These are phyloP conservation scores for Cerceris ruficornis DNA, from an alignment of 2,888 invertebrate species.

Conservation along the genomic window DNA sequence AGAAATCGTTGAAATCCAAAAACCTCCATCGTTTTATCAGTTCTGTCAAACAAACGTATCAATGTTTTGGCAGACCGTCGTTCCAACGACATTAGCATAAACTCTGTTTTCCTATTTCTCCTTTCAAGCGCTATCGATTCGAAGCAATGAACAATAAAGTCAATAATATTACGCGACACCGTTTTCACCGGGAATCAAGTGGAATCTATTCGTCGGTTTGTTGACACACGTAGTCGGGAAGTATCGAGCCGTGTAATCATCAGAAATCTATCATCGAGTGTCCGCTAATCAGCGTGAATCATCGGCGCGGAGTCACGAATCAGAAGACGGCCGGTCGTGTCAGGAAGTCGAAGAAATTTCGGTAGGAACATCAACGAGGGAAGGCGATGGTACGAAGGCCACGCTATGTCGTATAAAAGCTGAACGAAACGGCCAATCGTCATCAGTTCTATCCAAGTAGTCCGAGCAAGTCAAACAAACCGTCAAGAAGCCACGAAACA, in stretches of 20 bases:
- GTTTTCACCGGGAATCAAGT: too few relatives aligned
- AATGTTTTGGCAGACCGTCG: too few relatives aligned
- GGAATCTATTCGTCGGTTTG: background rate
- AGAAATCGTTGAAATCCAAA: too few relatives aligned
- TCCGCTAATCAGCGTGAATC: conserved; percentile 26
- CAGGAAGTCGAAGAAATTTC: conserved; percentile 15
- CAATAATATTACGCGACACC: too few relatives aligned
- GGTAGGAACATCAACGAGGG: conserved; percentile 8
- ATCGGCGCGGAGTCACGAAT: conserved; percentile 1
- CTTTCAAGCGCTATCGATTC: too few relatives aligned
- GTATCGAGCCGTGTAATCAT: background rate
- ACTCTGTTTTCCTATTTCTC: too few relatives aligned
- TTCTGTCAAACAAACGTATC: too few relatives aligned
- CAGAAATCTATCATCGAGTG: background rate
- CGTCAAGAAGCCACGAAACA: conserved; percentile 19
- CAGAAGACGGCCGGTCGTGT: conserved; percentile 2
- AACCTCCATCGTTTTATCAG: too few relatives aligned
- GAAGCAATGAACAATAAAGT: too few relatives aligned
- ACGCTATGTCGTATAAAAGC: conserved; percentile 52
- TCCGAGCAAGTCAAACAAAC: conserved; percentile 6
- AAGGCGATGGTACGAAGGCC: conserved; percentile 27
- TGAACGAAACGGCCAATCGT: background rate
- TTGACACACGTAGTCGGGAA: background rate
- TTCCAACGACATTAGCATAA: too few relatives aligned
- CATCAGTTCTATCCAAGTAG: conserved; percentile 24